Evolutionary conservation across 2,797 vertebrate genomes (phyloP), one percentile per base, ranked within the genome.

Genomic region (Lacerta viridis): DNA sequence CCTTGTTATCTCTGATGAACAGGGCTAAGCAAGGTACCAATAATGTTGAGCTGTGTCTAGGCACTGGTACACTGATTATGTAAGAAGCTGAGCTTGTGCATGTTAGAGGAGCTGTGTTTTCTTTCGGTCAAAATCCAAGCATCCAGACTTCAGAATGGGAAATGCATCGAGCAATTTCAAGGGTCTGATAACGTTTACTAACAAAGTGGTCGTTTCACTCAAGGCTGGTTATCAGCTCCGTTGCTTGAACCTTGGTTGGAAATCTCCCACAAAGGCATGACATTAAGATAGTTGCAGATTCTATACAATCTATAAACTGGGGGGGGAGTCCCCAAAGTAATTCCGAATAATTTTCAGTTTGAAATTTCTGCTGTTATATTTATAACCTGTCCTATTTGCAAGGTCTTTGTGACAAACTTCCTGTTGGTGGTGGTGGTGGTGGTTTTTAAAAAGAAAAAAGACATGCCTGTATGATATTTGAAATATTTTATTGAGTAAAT

Each of bases 241-340:
- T 84, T 91, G 88, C 29, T 1, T 59, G 33, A 41, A 87, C 89
- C 8, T 43, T 17, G 17, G 23, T 5, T 86, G 7, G 80, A 55
- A 87, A 13, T 4, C 1, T n/a, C 18, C 50, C 50, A 50, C n/a
- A 33, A 36, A 13, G 33, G 3, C n/a, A 36, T 6, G 20, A 71
- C 89, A 33, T 79, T 13, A 55, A 82, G 75, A 39, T 69, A 83
- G 80, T 77, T 41, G 91, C 8, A 3, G 90, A 92, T 89, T 85
- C 6, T 89, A 84, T 1, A 76, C 83, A 10, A 91, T 27, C 33
- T 20, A 39, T 36, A 17, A 61, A 61, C 59, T 23, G 59, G 20
- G 59, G 59, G 33, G 59, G 59, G 59, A 18, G 20, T 20, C 20
- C 36, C 33, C 71, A 74, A 72, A 72, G 33, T 15, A 72, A 36